Evolutionary conservation across 2,888 invertebrate species (phyloP).

Genomic region (Oegoconia quadripuncta): DNA sequence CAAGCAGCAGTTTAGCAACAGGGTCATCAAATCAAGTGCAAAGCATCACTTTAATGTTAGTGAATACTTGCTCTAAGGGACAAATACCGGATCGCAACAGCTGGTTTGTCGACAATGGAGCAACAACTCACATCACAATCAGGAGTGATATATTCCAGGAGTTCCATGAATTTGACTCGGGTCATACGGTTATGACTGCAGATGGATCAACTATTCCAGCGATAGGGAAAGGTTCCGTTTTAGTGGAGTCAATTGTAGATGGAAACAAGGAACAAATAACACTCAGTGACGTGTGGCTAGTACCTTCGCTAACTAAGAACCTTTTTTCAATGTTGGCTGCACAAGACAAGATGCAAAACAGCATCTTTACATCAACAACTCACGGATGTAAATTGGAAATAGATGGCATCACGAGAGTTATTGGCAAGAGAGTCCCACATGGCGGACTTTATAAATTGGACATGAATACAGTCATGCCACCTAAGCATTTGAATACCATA

Average conservation of each 20-base stretch:
- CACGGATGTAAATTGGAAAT: conserved; percentile 1
- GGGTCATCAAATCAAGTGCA: conserved; percentile 7
- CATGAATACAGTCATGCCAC: background rate
- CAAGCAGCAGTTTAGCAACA: conserved; percentile 7
- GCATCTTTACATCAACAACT: conserved; percentile 1
- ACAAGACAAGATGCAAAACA: conserved; percentile 4
- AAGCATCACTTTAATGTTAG: background rate
- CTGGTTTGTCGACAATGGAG: conserved; percentile 2
- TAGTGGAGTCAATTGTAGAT: background rate
- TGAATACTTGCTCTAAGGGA: background rate
- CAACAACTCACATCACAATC: background rate
- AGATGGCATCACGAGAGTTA: background rate
- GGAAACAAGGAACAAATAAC: too few species aligned
- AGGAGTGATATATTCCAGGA: background rate
- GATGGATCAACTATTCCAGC: background rate
- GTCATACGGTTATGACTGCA: background rate
- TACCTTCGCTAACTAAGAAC: conserved; percentile 6
- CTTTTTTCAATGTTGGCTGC: conserved; percentile 8
- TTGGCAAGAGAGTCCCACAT: conserved; percentile 4
- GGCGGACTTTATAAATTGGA: conserved; percentile 5
- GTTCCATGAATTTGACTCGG: background rate
- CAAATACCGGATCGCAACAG: background rate
- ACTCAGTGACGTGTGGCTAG: conserved; percentile 14
- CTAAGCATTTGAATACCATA: too few species aligned
- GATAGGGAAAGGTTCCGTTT: background rate